phyloP scores from a whole-genome alignment of 2,888 invertebrate species.

The Cephus sareptanus region DNA sequence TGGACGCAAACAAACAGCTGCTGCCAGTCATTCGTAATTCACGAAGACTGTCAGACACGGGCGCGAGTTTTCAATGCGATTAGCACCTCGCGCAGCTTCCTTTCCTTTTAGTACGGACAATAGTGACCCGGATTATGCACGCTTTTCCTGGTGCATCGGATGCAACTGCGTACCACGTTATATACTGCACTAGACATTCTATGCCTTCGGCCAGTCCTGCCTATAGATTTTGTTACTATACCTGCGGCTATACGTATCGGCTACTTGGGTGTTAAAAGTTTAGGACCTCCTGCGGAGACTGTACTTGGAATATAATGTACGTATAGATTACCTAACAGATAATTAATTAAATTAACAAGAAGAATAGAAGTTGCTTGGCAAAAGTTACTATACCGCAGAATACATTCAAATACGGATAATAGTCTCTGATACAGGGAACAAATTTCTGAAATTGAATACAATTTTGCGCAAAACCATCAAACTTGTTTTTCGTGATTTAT shows the following conservation, averaged over 20 bases:
- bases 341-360: no score
- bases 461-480: not conserved
- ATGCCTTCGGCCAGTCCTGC: not conserved
- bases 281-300: not conserved
- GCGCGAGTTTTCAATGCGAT: conserved; percentile 51
- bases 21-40: not conserved
- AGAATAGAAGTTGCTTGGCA: no score
- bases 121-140: conserved; percentile 46
- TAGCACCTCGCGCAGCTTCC: conserved; percentile 34
- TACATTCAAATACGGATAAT: not conserved
- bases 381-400: not conserved
- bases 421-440: not conserved
- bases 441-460: not conserved
- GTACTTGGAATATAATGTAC: not conserved
- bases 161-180: conserved; percentile 12
- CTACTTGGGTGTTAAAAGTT: not conserved
- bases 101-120: conserved; percentile 43
- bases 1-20: not conserved
- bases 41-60: conserved; percentile 36
- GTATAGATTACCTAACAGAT: not conserved
- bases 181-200: not conserved
- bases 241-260: not conserved
- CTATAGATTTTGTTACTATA: not conserved
- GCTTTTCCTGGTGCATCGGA: conserved; percentile 37
- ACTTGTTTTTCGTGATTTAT: not conserved